Base-by-base conservation (phyloP, 2,113 vertebrate genomes). In the Orthonyx spaldingii region DNA sequence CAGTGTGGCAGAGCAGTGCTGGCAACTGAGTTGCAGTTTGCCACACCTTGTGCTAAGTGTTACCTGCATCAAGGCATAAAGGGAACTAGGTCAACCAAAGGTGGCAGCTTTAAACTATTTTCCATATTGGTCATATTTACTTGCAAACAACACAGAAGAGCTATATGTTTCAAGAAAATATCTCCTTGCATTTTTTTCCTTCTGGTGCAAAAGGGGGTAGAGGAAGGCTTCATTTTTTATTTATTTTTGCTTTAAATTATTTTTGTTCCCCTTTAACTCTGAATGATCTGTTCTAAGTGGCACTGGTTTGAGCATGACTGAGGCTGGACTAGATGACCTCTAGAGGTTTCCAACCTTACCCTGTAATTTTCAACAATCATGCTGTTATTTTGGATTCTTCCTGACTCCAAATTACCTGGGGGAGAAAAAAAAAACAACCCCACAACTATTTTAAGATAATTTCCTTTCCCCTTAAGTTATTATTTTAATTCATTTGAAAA, bases 401-500 rank as follows among this genome's bases (percentile, higher is more conserved):
- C 64, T 44, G 21, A 55, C 76, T 84, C n/a, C 52, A 86, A 17
- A 90, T 94, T 94, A 89, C 37, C 56, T 69, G 42, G 3, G 26
- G 77, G 44, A 66, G 15, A 13, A 41, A 77, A 77, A 81, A 80
- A 65, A 46, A 5, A 16, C 12, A 19, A 4, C 0, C 2, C 0
- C 14, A 44, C 2, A 1, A 41, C 39, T 70, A 74, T 68, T 84
- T 92, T 56, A 68, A 84, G 37, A 44, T 35, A 13, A 27, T 78
- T 81, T 87, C 88, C 8, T 76, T 80, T 17, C 16, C 13, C 28
- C 27, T 17, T 18, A 21, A 52, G 19, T 84, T 64, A 70, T 72
- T 89, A 60, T 95, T 93, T 90, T 74, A 75, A 66, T 89, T 89
- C 12, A 50, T 93, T 84, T 80, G n/a, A 93, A 96, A 87, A 82